Conservation (phyloP, 2,797 vertebrate genomes). For the Leptoclinus maculatus region DNA sequence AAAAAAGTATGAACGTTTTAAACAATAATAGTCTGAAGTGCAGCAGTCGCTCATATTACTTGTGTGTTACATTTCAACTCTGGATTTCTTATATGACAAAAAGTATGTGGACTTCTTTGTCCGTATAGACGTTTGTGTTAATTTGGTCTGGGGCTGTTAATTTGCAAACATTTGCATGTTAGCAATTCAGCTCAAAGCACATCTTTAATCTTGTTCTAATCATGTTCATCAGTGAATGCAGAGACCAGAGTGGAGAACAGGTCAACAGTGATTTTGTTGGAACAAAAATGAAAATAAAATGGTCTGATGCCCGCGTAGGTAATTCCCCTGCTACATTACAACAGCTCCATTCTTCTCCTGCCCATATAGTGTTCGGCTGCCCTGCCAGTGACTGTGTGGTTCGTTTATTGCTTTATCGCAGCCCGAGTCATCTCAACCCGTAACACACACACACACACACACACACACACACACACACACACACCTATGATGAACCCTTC, state of each 20-base stretch:
- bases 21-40: too few species aligned
- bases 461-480: constrained; percentile 32
- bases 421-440: constrained; percentile 31
- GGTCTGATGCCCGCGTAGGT: background rate
- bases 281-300: constrained; percentile 23
- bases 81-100: background rate
- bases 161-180: background rate
- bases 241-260: background rate
- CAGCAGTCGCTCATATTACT: too few species aligned
- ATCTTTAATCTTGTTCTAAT: background rate
- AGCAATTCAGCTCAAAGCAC: background rate
- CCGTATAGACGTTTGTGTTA: background rate
- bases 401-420: constrained; percentile 72
- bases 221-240: background rate
- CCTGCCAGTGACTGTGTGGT: constrained; percentile 58
- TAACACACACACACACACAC: constrained; percentile 19
- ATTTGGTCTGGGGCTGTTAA: background rate
- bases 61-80: too few species aligned
- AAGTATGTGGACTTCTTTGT: background rate
- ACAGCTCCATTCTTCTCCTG: constrained; percentile 70
- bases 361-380: constrained; percentile 68
- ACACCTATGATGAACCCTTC: constrained; percentile 33
- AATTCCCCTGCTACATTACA: constrained; percentile 55
- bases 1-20: too few species aligned
- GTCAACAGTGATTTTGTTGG: background rate